Evolutionary conservation across 2,113 vertebrate species (phyloP), one percentile per base, ranked within the genome.

Genomic region (Candoia aspera): DNA sequence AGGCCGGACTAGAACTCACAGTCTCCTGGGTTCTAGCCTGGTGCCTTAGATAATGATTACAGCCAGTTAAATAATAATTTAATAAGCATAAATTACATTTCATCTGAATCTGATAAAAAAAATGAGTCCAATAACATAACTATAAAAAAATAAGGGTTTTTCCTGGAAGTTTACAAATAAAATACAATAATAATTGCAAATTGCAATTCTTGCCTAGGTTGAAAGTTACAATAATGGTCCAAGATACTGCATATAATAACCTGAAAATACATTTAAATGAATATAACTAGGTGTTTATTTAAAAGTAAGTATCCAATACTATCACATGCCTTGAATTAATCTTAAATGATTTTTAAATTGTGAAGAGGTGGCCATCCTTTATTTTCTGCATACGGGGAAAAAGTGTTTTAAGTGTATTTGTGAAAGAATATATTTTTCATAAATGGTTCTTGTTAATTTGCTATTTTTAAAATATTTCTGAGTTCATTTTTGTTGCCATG

Each of bases 401-500:
- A 84, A 94, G 53, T 1, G 21, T 95, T 90, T 90, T 91, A 93
- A 93, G 79, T 91, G 92, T 95, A 93, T 95, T 96, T 94, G 91
- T 93, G 46, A 95, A 96, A 94, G 23, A 97, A 96, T 95, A 94
- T 93, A 95, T 95, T 96, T 95, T 96, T 97, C 93, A 92, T 96
- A 97, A 96, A 96, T 96, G 93, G 59, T 89, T 95, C 97, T 97
- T 97, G 97, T 97, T 97, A 97, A 97, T 97, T 97, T 96, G 95
- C 96, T 98, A 96, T 97, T 98, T 98, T 97, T 95, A 96, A 97
- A 97, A 97, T 95, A 96, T 96, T 97, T 97, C 96, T 94, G 96
- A 97, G 97, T 97, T 96, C 97, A 96, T 96, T 97, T 94, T 95
- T 90, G 97, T 98, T 98, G 96, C 97, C 94, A 98, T 98, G 96